Evolutionary conservation across 2,888 invertebrate genomes (phyloP), one percentile per base, ranked within the genome.

Genomic region (Disparrhopalites patrizii): DNA sequence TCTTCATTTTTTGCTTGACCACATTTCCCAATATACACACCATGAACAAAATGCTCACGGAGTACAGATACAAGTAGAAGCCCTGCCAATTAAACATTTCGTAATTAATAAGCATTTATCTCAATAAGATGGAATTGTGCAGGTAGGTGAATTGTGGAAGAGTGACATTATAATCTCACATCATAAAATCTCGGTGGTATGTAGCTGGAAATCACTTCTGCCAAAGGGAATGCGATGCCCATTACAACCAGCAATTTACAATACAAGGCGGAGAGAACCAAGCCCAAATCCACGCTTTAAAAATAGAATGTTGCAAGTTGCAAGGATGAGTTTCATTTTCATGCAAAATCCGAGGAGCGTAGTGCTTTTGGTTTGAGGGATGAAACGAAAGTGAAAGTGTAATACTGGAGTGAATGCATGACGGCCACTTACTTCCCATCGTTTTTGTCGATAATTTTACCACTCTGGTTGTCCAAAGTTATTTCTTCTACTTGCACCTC

Each of bases 151-250:
- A 36, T 8, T 36, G 36, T 36, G 18, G 5, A 23, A 43, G 18
- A 23, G 18, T 8, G 5, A 15, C 8, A 18, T 43, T 43, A 4
- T 8, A 43, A 43, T 43, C 73, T 80, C 79, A 89, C 91, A 85
- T 93, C 93, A 81, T 93, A 94, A 81, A 92, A 93, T 31, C 92
- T 91, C 72, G 92, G 91, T 77, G 94, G 93, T 78, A 94, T 92
- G 81, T 92, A 91, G 25, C 92, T 91, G 51, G 93, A 93, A 78
- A 94, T 93, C 76, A 94, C 93, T 84, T 95, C 94, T 70, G 95
- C 92, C 88, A 96, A 89, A 60, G 95, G 95, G 81, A 96, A 93
- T 18, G 94, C 93, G 71, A 93, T 88, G 70, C 95, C 95, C 90
- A 94, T 91, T 54, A 95, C 93, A 47, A 95, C 93, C 76, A 96